These are phyloP conservation scores for Cuculus canorus DNA, from an alignment of 2,797 vertebrate species.

Conservation along the genomic window DNA sequence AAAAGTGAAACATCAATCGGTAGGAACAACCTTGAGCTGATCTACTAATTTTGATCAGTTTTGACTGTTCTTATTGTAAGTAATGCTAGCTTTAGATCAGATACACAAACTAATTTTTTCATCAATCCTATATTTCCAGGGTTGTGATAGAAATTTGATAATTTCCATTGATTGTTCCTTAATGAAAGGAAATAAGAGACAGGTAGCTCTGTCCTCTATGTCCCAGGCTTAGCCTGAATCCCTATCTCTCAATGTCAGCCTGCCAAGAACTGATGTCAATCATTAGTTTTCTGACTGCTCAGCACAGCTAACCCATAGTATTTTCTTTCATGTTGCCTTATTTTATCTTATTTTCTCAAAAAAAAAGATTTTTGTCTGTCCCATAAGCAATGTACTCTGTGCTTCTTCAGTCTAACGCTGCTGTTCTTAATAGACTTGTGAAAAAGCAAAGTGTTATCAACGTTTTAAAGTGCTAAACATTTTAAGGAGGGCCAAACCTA, in stretches of 20 bases:
- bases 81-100: background rate
- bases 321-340: background rate
- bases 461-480: background rate
- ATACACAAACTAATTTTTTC: background rate
- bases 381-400: background rate
- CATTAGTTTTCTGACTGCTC: background rate
- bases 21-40: background rate
- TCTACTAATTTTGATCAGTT: background rate
- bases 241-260: background rate
- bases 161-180: background rate
- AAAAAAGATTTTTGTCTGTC: background rate
- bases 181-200: background rate
- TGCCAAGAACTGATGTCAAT: background rate
- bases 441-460: background rate
- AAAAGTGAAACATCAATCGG: background rate
- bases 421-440: background rate
- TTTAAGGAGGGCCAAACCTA: background rate
- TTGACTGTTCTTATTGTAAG: background rate
- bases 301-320: accelerated
- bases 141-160: background rate
- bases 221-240: background rate
- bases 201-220: background rate
- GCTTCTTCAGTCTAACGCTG: background rate
- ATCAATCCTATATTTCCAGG: background rate
- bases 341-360: background rate